A percentile compares a stretch with the other conserved stretches of the same genome.
Evolutionary conservation across 2,113 vertebrate genomes (phyloP).

Genomic region (Blennius ocellaris): DNA sequence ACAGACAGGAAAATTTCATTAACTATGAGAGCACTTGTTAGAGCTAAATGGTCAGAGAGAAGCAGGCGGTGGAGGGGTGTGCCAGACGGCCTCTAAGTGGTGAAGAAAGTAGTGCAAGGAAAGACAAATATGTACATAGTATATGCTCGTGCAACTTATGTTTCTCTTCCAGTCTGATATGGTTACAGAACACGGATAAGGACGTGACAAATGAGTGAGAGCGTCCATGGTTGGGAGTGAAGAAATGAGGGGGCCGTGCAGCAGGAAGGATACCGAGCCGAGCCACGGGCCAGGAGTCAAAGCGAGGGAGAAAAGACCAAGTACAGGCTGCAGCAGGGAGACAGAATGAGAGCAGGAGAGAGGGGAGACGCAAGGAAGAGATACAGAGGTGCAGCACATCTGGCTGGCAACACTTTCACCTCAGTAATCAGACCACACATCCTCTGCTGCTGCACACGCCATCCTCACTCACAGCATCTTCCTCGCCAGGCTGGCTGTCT

Average conservation of each 20-base stretch:
- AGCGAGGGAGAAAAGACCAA: conserved; percentile 30
- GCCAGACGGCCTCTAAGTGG: conserved; percentile 15
- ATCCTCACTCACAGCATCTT: conserved; percentile 34
- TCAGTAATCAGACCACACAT: conserved; percentile 68
- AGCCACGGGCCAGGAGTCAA: conserved; percentile 46
- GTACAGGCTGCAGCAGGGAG: conserved; percentile 30
- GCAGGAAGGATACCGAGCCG: conserved; percentile 50
- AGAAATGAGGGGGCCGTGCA: conserved; percentile 38
- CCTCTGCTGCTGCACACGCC: conserved; percentile 53
- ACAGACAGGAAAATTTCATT: conserved; percentile 80
- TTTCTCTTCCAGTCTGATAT: conserved; percentile 13
- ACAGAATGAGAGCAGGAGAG: conserved; percentile 53
- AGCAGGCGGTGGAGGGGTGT: conserved; percentile 44
- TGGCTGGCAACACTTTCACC: conserved; percentile 63
- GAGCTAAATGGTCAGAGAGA: conserved; percentile 76
- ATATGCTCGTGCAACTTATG: conserved; percentile 15
- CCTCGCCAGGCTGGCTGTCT: conserved; percentile 60
- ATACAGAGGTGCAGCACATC: conserved; percentile 52
- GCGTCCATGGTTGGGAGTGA: conserved; percentile 74
- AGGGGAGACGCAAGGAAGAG: conserved; percentile 24
- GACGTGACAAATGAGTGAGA: conserved; percentile 50
- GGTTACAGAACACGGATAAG: conserved; percentile 18
- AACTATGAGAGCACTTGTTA: conserved; percentile 79
- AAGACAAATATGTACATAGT: conserved; percentile 20
- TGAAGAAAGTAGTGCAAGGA: conserved; percentile 27